Base-by-base conservation (phyloP, 2,113 vertebrate species). In the Ceratotherium simum region DNA sequence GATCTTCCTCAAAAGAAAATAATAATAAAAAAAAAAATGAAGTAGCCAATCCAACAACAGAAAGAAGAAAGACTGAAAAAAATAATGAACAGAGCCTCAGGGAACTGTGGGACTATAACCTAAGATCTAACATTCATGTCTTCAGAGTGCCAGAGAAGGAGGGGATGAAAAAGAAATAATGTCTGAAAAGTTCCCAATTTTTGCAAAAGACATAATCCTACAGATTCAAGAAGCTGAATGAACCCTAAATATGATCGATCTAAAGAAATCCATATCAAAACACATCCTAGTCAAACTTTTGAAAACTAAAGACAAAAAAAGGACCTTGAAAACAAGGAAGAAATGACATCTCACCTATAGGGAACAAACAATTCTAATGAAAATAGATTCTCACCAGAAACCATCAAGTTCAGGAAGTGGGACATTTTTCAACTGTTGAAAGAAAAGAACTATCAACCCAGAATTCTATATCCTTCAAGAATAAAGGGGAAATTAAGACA, bases 201-300 rank as follows among this genome's bases (percentile, higher is more conserved):
- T 76, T 69, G 20, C 10, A 90, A 85, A 73, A 94, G 25, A 46
- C 9, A 39, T 31, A 31, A 83, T 27, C 39, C 9, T 76, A 27
- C 3, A 94, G 25, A 81, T 91, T 84, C 16, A 39, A 89, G 58
- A 96, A 85, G 14, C 10, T 72, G 58, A 79, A 42, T 33, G 60
- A 42, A 76, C 8, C 29, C 20, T 6, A 67, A 62, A 80, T 12
- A 80, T 8, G 73, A 81, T 29, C 46, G 16, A 69, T n/a, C 13
- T 42, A 93, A 82, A 91, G 29, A 78, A 72, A 91, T 91, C 31
- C 54, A 70, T 69, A 48, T 25, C 17, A 36, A 62, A 96, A 80
- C 21, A 21, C 17, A 82, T 73, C 31, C 64, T 39, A 39, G 12
- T 89, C 78, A 85, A 42, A 42, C 39, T 89, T 84, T 65, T 92